Evolutionary conservation across 2,113 vertebrate species (phyloP).

Genomic region (Puma concolor): DNA sequence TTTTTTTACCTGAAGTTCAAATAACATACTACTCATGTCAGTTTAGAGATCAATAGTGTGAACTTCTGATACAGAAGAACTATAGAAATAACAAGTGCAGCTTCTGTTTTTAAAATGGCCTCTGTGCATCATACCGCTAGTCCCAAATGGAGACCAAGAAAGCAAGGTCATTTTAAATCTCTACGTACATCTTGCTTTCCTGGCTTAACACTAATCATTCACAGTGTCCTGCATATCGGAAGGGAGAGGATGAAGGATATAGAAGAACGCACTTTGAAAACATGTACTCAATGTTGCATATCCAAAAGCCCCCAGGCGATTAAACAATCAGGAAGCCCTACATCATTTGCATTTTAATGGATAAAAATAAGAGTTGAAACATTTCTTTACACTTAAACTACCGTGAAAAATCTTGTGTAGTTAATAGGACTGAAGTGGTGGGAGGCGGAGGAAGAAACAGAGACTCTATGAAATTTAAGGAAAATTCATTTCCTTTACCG

Average conservation of each 20-base stretch:
- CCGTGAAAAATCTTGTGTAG: slow-evolving; percentile 60
- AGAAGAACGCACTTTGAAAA: slow-evolving; percentile 62
- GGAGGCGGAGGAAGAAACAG: slow-evolving; percentile 29
- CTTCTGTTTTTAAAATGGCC: not conserved
- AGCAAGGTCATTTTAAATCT: slow-evolving; percentile 57
- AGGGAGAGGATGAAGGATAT: slow-evolving; percentile 41
- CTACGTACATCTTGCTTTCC: slow-evolving; percentile 15
- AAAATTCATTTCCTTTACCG: slow-evolving; percentile 77
- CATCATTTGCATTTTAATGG: slow-evolving; percentile 84
- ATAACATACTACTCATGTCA: not conserved
- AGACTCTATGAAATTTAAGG: slow-evolving; percentile 69
- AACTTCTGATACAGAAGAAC: not conserved
- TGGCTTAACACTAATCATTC: slow-evolving; percentile 34
- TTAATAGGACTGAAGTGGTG: not conserved
- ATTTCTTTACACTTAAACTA: slow-evolving; percentile 77
- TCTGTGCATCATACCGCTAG: not conserved
- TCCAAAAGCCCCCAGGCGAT: slow-evolving; percentile 78
- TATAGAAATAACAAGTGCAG: not conserved
- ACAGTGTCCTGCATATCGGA: slow-evolving; percentile 5
- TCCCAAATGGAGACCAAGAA: not conserved
- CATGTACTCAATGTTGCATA: slow-evolving; percentile 68
- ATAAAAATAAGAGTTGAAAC: slow-evolving; percentile 80
- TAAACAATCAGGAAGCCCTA: slow-evolving; percentile 79
- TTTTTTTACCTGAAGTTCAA: not conserved
- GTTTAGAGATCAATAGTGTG: not conserved